phyloP scores from a whole-genome alignment of 2,113 vertebrate species.

The Festucalex cinctus region DNA sequence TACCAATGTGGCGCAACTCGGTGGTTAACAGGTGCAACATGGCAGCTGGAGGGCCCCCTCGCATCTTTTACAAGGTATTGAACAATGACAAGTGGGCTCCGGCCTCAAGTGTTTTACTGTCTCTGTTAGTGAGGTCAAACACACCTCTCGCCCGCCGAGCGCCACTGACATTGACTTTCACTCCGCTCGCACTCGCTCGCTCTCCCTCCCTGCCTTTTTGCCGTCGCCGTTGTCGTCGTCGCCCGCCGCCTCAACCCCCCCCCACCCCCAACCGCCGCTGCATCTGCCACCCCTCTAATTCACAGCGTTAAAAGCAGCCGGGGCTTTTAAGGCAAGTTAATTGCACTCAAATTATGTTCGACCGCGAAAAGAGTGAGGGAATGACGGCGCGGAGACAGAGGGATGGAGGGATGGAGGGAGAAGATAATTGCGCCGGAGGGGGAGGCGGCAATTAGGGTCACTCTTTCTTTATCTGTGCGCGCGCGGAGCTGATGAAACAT shows the following conservation, averaged over 20 bases:
- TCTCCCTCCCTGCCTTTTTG: background rate
- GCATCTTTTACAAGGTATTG: conserved; percentile 48
- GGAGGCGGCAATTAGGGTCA: conserved; percentile 63
- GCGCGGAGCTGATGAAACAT: conserved; percentile 42
- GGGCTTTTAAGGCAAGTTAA: conserved; percentile 81
- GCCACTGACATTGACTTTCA: conserved; percentile 68
- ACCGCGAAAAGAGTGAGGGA: conserved; percentile 71
- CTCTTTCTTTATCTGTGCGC: conserved; percentile 48
- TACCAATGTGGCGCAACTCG: background rate
- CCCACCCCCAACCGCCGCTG: conserved; percentile 31
- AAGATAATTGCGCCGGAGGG: conserved; percentile 68
- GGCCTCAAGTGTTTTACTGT: conserved; percentile 68
- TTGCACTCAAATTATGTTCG: conserved; percentile 83
- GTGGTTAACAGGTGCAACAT: conserved; percentile 27
- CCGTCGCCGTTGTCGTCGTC: conserved; percentile 4
- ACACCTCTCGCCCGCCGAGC: conserved; percentile 57
- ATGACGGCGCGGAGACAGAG: conserved; percentile 47
- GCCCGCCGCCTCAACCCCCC: conserved; percentile 24
- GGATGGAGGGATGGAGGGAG: conserved; percentile 58
- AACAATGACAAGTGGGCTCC: conserved; percentile 55
- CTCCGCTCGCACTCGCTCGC: conserved; percentile 36
- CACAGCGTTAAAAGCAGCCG: conserved; percentile 72
- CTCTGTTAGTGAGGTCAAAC: conserved; percentile 69
- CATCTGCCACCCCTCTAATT: conserved; percentile 71
- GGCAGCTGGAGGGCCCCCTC: conserved; percentile 32